Base-by-base conservation (phyloP, 2,113 vertebrate species). In the Noctilio leporinus region DNA sequence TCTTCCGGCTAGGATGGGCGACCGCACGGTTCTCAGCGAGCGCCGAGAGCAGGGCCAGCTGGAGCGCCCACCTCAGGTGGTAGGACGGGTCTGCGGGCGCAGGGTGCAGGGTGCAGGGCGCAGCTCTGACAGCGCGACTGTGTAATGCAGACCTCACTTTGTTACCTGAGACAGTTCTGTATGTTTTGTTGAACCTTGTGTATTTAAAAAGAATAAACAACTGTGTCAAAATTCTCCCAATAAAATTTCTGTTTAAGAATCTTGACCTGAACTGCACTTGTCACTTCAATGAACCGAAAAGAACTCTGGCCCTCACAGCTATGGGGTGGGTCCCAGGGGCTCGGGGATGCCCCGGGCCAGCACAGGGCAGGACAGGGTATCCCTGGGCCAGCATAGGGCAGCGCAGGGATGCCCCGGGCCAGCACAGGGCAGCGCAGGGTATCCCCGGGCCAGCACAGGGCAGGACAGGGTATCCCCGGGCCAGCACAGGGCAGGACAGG, bases 221-320 rank as follows among this genome's bases (percentile, higher is more conserved):
- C 20, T 95, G 96, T 97, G 98, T 98, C 95, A 96, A 89, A 95
- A 96, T 96, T 96, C 96, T 98, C 97, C 96, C 96, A 98, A 98
- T 98, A 98, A 98, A 98, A 96, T 91, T 97, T 96, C 92, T 93
- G 87, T 97, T 98, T 77, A 0, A 98, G 98, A 96, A 72, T 73
- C 19, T 72, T 62, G 38, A 30, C 77, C 38, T 49, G 76, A 75
- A 53, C 65, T 67, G 26, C 93, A n/a, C 80, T 26, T 89, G 0
- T 92, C 70, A 35, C 9, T 89, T 51, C 62, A 70, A 81, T 57
- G n/a, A 72, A 10, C 28, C 35, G 30, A 62, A 51, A 80, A 59
- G 72, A 83, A 77, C 3, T 35, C 10, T 26, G 59, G 88, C 26
- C 57, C 57, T 7, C 22, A 12, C 10, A 30, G 57, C 26, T 9